These are phyloP conservation scores for Eulacestoma nigropectus DNA, from an alignment of 2,113 vertebrate genomes.

Conservation along the genomic window DNA sequence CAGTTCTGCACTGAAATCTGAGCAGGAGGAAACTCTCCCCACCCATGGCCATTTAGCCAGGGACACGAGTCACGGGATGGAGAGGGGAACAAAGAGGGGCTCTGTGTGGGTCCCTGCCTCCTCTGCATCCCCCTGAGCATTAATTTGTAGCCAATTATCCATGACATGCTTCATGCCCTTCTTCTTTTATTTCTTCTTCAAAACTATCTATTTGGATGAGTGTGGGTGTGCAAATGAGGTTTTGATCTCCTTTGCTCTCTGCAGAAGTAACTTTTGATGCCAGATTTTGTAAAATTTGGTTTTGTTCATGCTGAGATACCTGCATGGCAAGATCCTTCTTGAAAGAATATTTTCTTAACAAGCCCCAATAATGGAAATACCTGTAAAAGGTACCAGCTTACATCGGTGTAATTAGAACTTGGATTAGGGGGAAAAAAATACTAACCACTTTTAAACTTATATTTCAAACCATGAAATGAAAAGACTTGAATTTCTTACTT, in stretches of 20 bases:
- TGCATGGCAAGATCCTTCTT: neutral
- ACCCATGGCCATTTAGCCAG: rapidly evolving
- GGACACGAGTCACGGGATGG: rapidly evolving
- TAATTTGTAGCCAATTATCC: slow-evolving; percentile 21
- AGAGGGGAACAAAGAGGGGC: neutral
- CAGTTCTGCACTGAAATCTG: neutral
- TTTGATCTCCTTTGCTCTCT: slow-evolving; percentile 49
- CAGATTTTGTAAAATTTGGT: slow-evolving; percentile 35
- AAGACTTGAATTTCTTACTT: slow-evolving; percentile 3
- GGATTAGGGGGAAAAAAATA: neutral
- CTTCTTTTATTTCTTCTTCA: neutral
- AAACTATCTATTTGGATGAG: neutral
- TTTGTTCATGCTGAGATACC: slow-evolving; percentile 12
- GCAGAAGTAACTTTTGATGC: slow-evolving; percentile 23
- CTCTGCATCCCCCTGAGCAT: neutral
- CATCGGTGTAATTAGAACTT: slow-evolving; percentile 35
- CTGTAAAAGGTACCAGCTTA: neutral
- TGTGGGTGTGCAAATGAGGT: neutral
- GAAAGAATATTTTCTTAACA: slow-evolving; percentile 26
- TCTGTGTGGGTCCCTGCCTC: neutral
- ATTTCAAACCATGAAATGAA: slow-evolving; percentile 36
- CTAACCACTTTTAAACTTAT: slow-evolving; percentile 1
- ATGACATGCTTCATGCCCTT: neutral
- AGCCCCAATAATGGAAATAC: slow-evolving; percentile 7
- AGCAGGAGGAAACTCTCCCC: neutral